Base-by-base conservation (phyloP, 2,797 vertebrate species). In the Staurois parvus region DNA sequence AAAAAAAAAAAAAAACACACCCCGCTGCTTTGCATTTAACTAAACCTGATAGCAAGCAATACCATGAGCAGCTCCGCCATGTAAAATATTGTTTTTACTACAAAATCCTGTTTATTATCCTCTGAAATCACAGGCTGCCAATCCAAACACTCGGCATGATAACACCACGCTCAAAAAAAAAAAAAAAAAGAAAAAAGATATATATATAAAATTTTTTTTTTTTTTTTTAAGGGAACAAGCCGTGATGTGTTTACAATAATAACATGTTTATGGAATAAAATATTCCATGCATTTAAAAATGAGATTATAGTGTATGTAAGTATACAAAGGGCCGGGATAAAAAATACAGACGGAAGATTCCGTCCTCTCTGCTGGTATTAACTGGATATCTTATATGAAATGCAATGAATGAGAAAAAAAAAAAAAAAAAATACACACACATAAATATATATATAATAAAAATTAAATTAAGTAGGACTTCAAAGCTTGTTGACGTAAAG, bases 21-120 rank as follows among this genome's bases (percentile, higher is more conserved):
- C 79, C 34, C 89, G 88, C 90, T 88, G 93, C 90, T 92, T 93
- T 92, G 92, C 90, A 91, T 92, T 90, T 92, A 89, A 72, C 88
- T 88, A 90, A 93, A 92, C 89, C 88, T 88, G 91, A 91, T 90
- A 92, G 87, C 85, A 88, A 83, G 29, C 88, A 85, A 45, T 15
- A 45, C 42, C 42, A 45, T 3, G 42, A 45, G 42, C 88, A 85
- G 80, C 89, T 82, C 68, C 77, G 59, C 62, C 69, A 64, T 45
- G 76, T 78, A 73, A 81, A 88, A 89, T 72, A 85, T 19, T 85
- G 91, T 88, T 89, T 88, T 89, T 89, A 78, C 85, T 88, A 84
- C 72, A 75, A 85, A 89, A 88, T 88, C 88, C 87, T 89, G 72
- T 77, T 88, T 87, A 83, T 68, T 37, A 1, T 85, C 83, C 77